Evolutionary conservation across 2,797 vertebrate species (phyloP), one percentile per base, ranked within the genome.

Genomic region (Myioborus miniatus): DNA sequence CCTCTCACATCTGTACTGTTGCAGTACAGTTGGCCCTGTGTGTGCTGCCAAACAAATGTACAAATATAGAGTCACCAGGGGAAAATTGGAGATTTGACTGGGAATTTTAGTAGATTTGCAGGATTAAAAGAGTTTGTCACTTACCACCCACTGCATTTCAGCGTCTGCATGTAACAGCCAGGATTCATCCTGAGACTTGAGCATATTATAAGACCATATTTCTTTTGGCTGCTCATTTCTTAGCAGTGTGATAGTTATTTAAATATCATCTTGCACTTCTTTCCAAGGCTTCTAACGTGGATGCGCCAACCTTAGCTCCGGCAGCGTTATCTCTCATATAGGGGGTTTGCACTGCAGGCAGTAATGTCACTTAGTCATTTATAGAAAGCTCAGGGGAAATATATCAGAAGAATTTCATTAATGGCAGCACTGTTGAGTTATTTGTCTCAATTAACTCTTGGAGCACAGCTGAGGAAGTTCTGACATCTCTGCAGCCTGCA

Each of bases 371-470:
- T 94, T 96, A 95, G 94, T 96, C 94, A 93, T 96, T 96, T 96
- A 92, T 63, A 79, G 96, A 92, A 92, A 76, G 84, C 95, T 95
- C 96, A 83, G 77, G 97, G 97, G 96, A 97, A 97, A 97, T 97
- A 95, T 92, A 96, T 95, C 94, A 95, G 94, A 94, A 96, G 94
- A 96, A 95, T 97, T 96, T 96, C 94, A 96, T 95, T 96, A 96
- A 96, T 97, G 96, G 95, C 56, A 94, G 94, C 93, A 89, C 94
- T 82, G 95, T 93, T 91, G 94, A 96, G 96, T 96, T 96, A 96
- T 97, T 97, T 97, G 91, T 97, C 96, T 97, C 95, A 96, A 97
- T 97, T 97, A 97, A 96, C 94, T 95, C 91, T 94, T 83, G 77
- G 84, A 89, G 94, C 79, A 46, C 95, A 95, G 95, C 95, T 91